Percentiles rank a stretch among this genome's conserved stretches.
These are phyloP conservation scores for Glossophaga mutica DNA, from an alignment of 2,797 vertebrate genomes.

Conservation along the genomic window DNA sequence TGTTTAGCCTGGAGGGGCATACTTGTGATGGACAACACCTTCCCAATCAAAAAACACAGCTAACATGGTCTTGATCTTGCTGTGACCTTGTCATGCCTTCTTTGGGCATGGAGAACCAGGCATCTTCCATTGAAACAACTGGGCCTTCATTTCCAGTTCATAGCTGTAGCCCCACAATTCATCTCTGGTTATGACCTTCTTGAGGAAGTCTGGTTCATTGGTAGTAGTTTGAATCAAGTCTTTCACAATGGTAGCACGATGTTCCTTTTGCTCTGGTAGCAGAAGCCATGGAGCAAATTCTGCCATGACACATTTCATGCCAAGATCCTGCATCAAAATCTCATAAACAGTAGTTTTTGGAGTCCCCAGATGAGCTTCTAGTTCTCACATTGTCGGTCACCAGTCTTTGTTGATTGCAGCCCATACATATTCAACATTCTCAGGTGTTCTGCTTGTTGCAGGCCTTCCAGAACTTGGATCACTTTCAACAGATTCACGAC, in stretches of 20 bases:
- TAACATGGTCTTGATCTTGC: background rate
- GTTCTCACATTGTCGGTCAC: too few relatives aligned
- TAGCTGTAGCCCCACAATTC: background rate
- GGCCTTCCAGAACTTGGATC: too few relatives aligned
- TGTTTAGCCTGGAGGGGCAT: background rate
- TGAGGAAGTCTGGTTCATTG: background rate
- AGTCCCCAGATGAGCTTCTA: too few relatives aligned
- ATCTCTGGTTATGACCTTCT: background rate
- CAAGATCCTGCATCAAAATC: too few relatives aligned
- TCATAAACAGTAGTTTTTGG: too few relatives aligned
- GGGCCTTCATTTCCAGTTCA: background rate
- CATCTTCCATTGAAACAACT: background rate
- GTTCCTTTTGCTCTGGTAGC: too few relatives aligned
- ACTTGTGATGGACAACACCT: background rate
- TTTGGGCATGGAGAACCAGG: background rate
- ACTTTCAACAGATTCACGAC: too few relatives aligned
- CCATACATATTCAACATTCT: too few relatives aligned
- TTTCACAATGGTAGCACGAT: background rate
- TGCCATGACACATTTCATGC: too few relatives aligned
- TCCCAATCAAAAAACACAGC: background rate
- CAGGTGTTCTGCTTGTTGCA: too few relatives aligned
- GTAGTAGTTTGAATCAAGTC: background rate
- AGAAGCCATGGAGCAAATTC: too few relatives aligned
- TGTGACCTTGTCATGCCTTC: background rate
- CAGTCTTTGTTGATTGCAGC: too few relatives aligned